These are phyloP conservation scores for Etheostoma spectabile DNA, from an alignment of 2,113 vertebrate genomes.

Conservation along the genomic window DNA sequence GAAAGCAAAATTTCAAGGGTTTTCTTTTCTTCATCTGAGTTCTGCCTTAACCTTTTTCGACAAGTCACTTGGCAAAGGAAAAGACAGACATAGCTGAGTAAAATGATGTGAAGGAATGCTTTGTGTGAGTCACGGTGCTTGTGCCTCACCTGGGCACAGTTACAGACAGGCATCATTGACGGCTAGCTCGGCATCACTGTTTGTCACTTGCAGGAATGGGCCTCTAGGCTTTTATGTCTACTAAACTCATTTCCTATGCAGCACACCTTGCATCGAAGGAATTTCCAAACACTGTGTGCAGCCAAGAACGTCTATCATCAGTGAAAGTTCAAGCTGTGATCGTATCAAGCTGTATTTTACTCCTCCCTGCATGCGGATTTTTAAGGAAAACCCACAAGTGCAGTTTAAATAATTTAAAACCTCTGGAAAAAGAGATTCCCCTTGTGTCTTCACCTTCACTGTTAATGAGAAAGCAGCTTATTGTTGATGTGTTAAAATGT, in stretches of 20 bases:
- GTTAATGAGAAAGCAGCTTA: constrained; percentile 56
- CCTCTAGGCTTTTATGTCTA: constrained; percentile 35
- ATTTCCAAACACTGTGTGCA: constrained; percentile 41
- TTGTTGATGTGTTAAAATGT: constrained; percentile 59
- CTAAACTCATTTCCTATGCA: constrained; percentile 31
- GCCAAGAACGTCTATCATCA: constrained; percentile 29
- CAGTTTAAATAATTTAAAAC: constrained; percentile 33
- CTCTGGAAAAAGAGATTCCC: constrained; percentile 1
- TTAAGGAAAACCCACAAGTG: constrained; percentile 14
- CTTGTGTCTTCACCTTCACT: constrained; percentile 39
- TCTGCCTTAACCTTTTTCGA: constrained; percentile 53
- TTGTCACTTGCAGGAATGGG: constrained; percentile 47
- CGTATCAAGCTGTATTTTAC: constrained; percentile 13
- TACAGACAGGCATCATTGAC: constrained; percentile 42
- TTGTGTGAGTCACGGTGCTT: constrained; percentile 8
- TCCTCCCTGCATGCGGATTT: constrained; percentile 29
- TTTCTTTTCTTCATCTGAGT: constrained; percentile 34
- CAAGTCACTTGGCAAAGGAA: constrained; percentile 36
- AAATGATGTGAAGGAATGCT: constrained; percentile 27
- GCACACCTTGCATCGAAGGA: constrained; percentile 30
- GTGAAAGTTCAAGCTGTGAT: constrained; percentile 53
- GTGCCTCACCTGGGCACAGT: constrained; percentile 37
- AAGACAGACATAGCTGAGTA: constrained; percentile 10
- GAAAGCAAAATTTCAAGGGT: constrained; percentile 28
- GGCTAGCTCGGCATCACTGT: constrained; percentile 36